Percentiles rank a stretch among this genome's conserved stretches.
Evolutionary conservation across 2,113 vertebrate genomes (phyloP).

Genomic region (Cricetomys ansorgei): DNA sequence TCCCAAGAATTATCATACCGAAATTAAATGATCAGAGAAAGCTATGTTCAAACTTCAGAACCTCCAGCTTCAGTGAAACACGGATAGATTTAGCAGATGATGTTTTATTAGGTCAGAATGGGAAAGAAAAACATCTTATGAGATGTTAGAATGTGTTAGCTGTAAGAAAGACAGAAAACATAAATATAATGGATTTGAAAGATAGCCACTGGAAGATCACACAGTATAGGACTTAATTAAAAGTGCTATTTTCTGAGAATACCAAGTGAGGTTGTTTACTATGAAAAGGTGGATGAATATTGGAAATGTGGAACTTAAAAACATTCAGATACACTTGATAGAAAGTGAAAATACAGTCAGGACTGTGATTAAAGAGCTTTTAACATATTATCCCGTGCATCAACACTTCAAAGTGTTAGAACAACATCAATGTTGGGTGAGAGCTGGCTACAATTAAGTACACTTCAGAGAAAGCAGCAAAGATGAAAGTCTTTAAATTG

Average conservation of each 20-base stretch:
- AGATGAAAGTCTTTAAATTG: neutral
- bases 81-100: neutral
- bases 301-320: neutral
- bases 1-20: neutral
- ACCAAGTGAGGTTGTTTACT: neutral
- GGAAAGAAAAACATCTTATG: neutral
- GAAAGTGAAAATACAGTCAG: conserved; percentile 20
- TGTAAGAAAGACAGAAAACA: neutral
- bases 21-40: conserved; percentile 10
- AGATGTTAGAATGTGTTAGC: neutral
- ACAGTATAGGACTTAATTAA: neutral
- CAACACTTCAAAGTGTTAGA: neutral
- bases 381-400: neutral
- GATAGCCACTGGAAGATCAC: neutral
- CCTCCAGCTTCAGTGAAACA: neutral
- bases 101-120: conserved; percentile 10
- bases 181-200: conserved; percentile 44
- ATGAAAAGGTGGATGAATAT: neutral
- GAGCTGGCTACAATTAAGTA: neutral
- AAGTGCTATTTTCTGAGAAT: neutral
- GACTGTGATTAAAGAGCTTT: neutral
- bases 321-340: neutral
- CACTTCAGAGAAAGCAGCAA: neutral
- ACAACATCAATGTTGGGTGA: neutral
- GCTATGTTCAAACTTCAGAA: conserved; percentile 23